Percentiles rank a stretch among this genome's conserved stretches.
phyloP scores from a whole-genome alignment of 2,797 vertebrate species.

The Sciurus vulgaris region DNA sequence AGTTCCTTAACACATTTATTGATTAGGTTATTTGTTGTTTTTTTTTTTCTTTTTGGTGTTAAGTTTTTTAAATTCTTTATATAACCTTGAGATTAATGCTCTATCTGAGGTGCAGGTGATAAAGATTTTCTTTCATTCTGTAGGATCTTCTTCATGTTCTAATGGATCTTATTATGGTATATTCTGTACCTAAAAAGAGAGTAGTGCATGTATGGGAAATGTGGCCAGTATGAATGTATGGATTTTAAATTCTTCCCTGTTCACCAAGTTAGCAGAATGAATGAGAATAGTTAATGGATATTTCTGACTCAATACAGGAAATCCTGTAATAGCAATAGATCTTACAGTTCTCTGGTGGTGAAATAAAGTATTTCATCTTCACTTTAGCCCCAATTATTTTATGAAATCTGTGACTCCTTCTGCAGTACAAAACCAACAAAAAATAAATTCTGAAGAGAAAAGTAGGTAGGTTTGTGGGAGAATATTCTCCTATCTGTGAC shows the following conservation, averaged over 20 bases:
- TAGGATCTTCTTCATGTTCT: neutral
- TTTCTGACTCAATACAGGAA: neutral
- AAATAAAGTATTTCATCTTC: slow-evolving; percentile 9
- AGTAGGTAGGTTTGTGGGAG: neutral
- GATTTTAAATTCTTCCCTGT: neutral
- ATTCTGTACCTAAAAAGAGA: neutral
- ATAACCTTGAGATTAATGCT: no score
- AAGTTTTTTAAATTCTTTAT: no score
- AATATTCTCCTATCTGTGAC: slow-evolving; percentile 55
- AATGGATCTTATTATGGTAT: neutral
- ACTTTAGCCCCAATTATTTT: slow-evolving; percentile 19
- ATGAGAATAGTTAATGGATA: neutral
- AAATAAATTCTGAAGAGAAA: slow-evolving; percentile 15
- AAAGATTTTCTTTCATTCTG: no score
- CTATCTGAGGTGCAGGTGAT: no score
- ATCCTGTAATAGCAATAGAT: neutral
- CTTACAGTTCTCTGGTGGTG: neutral
- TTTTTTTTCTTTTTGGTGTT: no score
- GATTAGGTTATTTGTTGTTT: no score
- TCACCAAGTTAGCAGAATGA: neutral
- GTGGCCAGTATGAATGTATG: neutral
- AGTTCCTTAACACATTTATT: no score
- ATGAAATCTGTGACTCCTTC: neutral
- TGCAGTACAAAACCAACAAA: neutral
- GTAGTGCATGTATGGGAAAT: neutral